These are phyloP conservation scores for Rhineura floridana DNA, from an alignment of 2,113 vertebrate genomes.

Conservation along the genomic window DNA sequence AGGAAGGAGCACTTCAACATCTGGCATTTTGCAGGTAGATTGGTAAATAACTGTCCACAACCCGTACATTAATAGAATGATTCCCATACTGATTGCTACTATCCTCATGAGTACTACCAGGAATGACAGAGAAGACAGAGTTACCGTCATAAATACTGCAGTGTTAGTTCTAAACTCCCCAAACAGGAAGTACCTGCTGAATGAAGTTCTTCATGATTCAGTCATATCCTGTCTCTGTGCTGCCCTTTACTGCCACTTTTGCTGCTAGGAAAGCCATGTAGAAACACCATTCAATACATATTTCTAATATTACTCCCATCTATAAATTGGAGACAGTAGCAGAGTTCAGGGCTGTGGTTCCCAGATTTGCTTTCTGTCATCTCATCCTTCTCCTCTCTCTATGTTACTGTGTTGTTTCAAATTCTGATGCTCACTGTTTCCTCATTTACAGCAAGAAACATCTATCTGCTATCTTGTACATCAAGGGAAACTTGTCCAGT, in stretches of 20 bases:
- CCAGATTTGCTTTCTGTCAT: not conserved
- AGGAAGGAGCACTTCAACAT: not conserved
- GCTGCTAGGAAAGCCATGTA: not conserved
- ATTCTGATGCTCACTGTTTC: not conserved
- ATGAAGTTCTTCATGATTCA: not conserved
- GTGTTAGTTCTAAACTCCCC: not conserved
- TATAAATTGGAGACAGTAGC: not conserved
- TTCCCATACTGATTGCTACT: not conserved
- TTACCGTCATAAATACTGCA: too few relatives aligned
- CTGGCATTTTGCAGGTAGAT: too few relatives aligned
- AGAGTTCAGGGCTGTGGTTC: not conserved
- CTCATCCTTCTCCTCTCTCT: not conserved
- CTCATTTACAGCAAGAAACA: constrained; percentile 80
- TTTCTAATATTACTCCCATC: not conserved
- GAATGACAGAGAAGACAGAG: not conserved
- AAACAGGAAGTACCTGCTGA: not conserved
- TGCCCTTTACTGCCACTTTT: not conserved
- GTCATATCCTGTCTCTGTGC: not conserved
- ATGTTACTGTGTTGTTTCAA: not conserved
- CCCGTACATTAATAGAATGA: not conserved
- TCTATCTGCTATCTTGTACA: constrained; percentile 80
- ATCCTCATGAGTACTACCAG: not conserved
- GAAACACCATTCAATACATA: not conserved
- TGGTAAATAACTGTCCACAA: not conserved
- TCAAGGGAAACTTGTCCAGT: constrained; percentile 81